Conservation (phyloP, 2,797 vertebrate genomes). For the Podarcis lilfordi region DNA sequence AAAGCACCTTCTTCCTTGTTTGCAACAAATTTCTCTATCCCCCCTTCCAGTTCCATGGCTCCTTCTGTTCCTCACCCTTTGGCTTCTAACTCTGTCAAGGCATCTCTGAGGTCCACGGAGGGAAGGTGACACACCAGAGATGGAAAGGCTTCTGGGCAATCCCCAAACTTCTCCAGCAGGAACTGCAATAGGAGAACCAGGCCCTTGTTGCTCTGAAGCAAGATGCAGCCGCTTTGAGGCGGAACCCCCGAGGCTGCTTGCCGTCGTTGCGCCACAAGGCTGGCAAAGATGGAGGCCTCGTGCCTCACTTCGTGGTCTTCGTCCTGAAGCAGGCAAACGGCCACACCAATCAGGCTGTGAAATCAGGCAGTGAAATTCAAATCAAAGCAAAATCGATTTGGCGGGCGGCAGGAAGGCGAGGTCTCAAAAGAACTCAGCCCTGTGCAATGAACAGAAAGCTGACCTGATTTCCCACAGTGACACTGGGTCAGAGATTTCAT, state of each 20-base stretch:
- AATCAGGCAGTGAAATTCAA: neutral
- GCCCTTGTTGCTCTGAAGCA: slow-evolving; percentile 82
- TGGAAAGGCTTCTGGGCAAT: slow-evolving; percentile 74
- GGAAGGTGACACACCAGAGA: slow-evolving; percentile 83
- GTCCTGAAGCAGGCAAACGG: slow-evolving; percentile 87
- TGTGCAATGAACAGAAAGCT: no score
- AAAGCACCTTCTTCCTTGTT: neutral
- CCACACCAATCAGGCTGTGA: slow-evolving; percentile 79
- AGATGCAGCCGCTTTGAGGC: slow-evolving; percentile 30
- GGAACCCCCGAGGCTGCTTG: slow-evolving; percentile 14
- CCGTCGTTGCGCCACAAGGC: slow-evolving; percentile 54
- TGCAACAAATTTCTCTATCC: neutral
- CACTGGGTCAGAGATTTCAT: no score
- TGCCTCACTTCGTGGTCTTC: slow-evolving; percentile 83
- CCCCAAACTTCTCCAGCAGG: slow-evolving; percentile 78
- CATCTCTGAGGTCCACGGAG: slow-evolving; percentile 70
- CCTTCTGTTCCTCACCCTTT: slow-evolving; percentile 72
- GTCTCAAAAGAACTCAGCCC: no score
- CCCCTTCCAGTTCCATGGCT: neutral
- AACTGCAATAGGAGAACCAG: slow-evolving; percentile 80
- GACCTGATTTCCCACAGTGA: no score
- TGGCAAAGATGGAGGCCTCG: slow-evolving; percentile 79
- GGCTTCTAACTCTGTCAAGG: slow-evolving; percentile 73
- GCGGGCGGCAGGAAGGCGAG: no score
- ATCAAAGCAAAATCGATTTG: slow-evolving; percentile 17